phyloP scores from a whole-genome alignment of 2,797 vertebrate genomes.

The Diglossa cyanea region DNA sequence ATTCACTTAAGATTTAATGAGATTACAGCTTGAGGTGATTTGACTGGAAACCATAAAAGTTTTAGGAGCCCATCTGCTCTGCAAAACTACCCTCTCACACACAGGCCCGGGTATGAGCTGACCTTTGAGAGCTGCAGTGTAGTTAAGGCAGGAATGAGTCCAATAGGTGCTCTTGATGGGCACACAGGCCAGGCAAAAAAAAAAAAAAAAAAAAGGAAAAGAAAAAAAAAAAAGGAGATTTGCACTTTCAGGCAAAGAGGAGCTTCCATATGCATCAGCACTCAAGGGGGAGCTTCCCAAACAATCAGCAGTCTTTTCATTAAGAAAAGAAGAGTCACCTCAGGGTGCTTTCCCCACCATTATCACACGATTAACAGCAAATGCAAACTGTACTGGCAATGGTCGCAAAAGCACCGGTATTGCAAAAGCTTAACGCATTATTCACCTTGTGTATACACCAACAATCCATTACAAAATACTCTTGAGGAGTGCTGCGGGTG shows the following conservation, averaged over 20 bases:
- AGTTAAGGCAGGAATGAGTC: neutral
- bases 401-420: neutral
- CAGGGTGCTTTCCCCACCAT: conserved; percentile 6
- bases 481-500: too few relatives aligned
- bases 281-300: neutral
- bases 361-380: conserved; percentile 9
- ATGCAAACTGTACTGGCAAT: neutral
- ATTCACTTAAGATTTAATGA: conserved; percentile 63
- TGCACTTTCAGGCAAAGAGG: neutral
- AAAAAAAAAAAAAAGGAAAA: neutral
- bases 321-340: neutral
- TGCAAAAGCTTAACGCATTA: neutral
- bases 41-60: conserved; percentile 62
- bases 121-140: neutral
- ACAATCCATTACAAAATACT: neutral
- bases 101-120: neutral
- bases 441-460: neutral
- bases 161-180: neutral
- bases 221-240: neutral
- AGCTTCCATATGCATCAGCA: neutral
- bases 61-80: conserved; percentile 69
- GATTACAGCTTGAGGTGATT: conserved; percentile 65
- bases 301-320: neutral
- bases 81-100: conserved; percentile 17
- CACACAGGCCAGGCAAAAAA: neutral